A percentile compares a stretch with the other conserved stretches of the same genome.
phyloP scores from a whole-genome alignment of 2,113 vertebrate species.

The Megaceryle torquata region DNA sequence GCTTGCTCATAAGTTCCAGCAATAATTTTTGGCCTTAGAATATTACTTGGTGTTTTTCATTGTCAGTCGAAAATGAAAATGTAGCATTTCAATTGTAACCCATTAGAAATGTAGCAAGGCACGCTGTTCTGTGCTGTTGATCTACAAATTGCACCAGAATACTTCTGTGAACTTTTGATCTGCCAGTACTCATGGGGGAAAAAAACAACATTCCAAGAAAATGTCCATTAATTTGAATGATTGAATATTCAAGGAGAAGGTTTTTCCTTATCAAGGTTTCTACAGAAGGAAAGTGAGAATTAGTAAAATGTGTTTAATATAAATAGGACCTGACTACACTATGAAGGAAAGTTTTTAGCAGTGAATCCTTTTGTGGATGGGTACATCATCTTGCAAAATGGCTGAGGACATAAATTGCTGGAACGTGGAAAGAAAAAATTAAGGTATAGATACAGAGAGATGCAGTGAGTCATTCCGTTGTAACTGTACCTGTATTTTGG shows the following conservation, averaged over 20 bases:
- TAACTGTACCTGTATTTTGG: background rate
- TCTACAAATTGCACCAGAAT: slow-evolving; percentile 74
- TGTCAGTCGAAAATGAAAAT: slow-evolving; percentile 77
- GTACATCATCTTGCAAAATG: slow-evolving; percentile 16
- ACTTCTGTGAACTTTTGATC: slow-evolving; percentile 73
- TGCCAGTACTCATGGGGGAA: slow-evolving; percentile 15
- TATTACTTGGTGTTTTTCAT: slow-evolving; percentile 69
- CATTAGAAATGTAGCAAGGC: slow-evolving; percentile 62
- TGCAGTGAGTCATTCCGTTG: background rate
- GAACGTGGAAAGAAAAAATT: background rate
- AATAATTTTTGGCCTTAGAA: slow-evolving; percentile 74
- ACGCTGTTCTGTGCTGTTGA: slow-evolving; percentile 62
- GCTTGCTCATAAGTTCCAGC: slow-evolving; percentile 66
- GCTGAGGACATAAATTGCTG: background rate
- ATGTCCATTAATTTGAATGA: slow-evolving; percentile 71
- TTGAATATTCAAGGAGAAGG: slow-evolving; percentile 59
- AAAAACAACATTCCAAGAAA: slow-evolving; percentile 58
- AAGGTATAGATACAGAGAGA: background rate
- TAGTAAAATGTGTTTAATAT: slow-evolving; percentile 50
- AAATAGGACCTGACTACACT: slow-evolving; percentile 52
- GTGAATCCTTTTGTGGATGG: slow-evolving; percentile 18
- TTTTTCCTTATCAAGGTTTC: slow-evolving; percentile 69
- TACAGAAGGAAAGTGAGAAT: slow-evolving; percentile 67
- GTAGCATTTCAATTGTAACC: slow-evolving; percentile 73
- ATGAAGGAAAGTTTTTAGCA: background rate